These are phyloP conservation scores for Neelides sp. DNA, from an alignment of 1,140 invertebrate species.

Conservation along the genomic window DNA sequence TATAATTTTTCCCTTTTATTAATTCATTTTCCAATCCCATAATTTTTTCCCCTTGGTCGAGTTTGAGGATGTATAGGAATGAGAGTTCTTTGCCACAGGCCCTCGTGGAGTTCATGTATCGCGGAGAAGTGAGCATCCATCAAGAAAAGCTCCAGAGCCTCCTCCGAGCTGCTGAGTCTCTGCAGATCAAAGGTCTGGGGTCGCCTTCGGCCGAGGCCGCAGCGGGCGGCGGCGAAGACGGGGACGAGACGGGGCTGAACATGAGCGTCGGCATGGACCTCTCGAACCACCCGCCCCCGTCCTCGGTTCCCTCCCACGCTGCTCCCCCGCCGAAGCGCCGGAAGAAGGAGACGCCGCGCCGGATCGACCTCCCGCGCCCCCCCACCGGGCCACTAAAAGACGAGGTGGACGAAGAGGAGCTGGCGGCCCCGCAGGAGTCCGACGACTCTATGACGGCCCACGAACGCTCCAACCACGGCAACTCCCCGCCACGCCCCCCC, in stretches of 20 bases:
- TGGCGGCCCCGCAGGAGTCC: constrained; percentile 3
- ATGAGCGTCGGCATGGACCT: too few relatives aligned
- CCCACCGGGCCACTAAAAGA: constrained; percentile 1
- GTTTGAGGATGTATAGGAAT: too few relatives aligned
- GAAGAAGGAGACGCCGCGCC: constrained; percentile 30
- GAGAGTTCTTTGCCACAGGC: too few relatives aligned
- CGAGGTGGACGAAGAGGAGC: constrained; percentile 6
- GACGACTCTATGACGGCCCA: neutral
- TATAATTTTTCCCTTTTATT: too few relatives aligned
- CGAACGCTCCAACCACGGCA: neutral
- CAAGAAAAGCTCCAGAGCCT: constrained; percentile 31
- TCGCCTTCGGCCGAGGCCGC: constrained; percentile 29
- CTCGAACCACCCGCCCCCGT: constrained; percentile 4
- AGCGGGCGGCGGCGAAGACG: neutral
- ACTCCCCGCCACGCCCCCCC: neutral
- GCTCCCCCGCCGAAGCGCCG: constrained; percentile 23
- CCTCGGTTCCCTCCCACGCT: constrained; percentile 3
- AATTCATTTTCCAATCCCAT: too few relatives aligned
- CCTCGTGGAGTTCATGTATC: constrained; percentile 75
- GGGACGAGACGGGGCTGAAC: neutral
- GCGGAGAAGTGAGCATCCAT: constrained; percentile 49
- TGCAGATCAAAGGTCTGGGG: constrained; percentile 31
- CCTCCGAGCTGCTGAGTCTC: constrained; percentile 29
- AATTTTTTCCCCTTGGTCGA: too few relatives aligned
- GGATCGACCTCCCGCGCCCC: constrained; percentile 19